phyloP scores from a whole-genome alignment of 2,113 vertebrate species.

The Scartelaos histophorus region DNA sequence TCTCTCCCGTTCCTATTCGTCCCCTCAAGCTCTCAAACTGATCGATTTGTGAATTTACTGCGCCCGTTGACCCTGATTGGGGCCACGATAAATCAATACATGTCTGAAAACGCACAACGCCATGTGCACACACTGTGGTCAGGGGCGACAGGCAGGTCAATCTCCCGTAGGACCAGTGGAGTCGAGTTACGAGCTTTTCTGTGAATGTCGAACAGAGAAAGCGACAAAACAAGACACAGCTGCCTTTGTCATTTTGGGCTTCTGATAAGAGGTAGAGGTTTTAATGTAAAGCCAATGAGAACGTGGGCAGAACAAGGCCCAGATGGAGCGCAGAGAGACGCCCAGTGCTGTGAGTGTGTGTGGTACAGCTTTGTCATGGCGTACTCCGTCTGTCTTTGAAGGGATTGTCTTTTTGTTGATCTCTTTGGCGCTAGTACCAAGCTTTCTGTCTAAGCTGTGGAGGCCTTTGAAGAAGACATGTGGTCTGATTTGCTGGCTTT shows the following conservation, averaged over 20 bases:
- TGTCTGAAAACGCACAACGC: conserved; percentile 31
- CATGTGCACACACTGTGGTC: conserved; percentile 19
- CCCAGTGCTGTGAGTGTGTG: conserved; percentile 1
- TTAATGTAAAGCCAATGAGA: conserved; percentile 49
- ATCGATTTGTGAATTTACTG: conserved; percentile 59
- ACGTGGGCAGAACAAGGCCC: conserved; percentile 45
- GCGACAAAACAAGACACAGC: conserved; percentile 21
- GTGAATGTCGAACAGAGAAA: conserved; percentile 12
- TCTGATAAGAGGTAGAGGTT: conserved; percentile 32
- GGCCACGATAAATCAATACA: conserved; percentile 55
- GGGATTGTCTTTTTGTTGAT: conserved; percentile 23
- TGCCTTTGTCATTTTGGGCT: conserved; percentile 39
- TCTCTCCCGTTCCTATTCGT: conserved; percentile 9
- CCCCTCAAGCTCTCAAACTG: conserved; percentile 33
- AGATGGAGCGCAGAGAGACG: conserved; percentile 24
- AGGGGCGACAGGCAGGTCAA: conserved; percentile 35
- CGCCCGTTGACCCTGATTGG: conserved; percentile 50
- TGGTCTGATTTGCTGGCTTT: conserved; percentile 31
- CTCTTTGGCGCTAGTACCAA: conserved; percentile 30
- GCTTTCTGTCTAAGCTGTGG: conserved; percentile 42
- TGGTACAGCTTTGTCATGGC: conserved; percentile 33
- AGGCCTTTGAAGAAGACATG: conserved; percentile 42
- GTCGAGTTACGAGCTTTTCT: conserved; percentile 7
- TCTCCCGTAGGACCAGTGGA: conserved; percentile 21
- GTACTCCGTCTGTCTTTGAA: conserved; percentile 14